These are phyloP conservation scores for Brachionus angularis DNA, from an alignment of 1,140 invertebrate genomes.

Conservation along the genomic window DNA sequence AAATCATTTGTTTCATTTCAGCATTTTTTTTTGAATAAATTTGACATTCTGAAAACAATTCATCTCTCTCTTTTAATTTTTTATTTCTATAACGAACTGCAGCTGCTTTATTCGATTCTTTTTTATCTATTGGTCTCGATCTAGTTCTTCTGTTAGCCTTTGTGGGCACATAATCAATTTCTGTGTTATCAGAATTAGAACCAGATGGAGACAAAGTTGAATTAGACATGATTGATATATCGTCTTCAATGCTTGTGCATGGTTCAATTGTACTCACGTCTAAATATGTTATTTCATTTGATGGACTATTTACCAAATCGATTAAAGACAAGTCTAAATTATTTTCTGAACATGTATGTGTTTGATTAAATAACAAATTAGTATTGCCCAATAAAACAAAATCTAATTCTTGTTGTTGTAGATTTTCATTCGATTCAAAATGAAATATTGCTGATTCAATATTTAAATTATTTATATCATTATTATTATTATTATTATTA, in stretches of 20 bases:
- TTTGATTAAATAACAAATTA: background rate
- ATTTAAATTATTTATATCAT: too few species aligned
- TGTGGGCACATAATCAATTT: background rate
- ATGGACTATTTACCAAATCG: constrained; percentile 12
- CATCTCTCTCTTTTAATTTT: constrained; percentile 34
- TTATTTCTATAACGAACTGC: constrained; percentile 23
- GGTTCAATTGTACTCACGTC: background rate
- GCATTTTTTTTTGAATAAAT: constrained; percentile 14
- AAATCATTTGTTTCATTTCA: constrained; percentile 18
- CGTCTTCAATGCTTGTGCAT: background rate
- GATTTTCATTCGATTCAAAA: too few species aligned
- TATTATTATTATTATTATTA: too few species aligned
- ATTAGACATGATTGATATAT: background rate
- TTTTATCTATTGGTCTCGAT: constrained; percentile 14
- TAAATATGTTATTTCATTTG: constrained; percentile 11
- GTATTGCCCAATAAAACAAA: background rate
- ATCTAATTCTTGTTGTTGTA: background rate
- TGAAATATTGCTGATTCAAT: too few species aligned
- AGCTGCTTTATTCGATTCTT: constrained; percentile 37
- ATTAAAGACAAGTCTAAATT: background rate
- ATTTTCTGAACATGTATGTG: background rate
- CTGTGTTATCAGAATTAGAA: background rate
- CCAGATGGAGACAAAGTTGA: background rate
- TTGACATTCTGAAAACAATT: constrained; percentile 30
- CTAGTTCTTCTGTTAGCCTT: constrained; percentile 13